These are phyloP conservation scores for Phocoena phocoena DNA, from an alignment of 2,113 vertebrate genomes.

Conservation along the genomic window DNA sequence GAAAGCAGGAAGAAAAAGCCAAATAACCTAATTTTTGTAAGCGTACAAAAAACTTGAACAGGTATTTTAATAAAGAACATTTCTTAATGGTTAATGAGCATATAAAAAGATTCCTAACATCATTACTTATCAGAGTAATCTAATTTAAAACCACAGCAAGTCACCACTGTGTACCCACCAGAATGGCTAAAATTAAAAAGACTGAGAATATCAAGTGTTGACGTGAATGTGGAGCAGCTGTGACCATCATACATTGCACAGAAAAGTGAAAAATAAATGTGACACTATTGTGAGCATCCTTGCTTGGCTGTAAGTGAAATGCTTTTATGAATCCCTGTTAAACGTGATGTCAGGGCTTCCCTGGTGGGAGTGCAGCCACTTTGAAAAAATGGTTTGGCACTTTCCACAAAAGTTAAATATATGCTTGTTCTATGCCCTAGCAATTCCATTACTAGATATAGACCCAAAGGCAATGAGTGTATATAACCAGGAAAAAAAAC, in stretches of 20 bases:
- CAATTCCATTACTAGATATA: neutral
- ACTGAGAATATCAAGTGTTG: neutral
- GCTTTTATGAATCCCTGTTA: no score
- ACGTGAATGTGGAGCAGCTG: neutral
- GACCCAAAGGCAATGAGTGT: neutral
- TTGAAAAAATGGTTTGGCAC: neutral
- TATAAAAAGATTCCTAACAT: neutral
- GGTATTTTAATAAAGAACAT: neutral
- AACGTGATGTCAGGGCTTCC: no score
- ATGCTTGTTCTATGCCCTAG: neutral
- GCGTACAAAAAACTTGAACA: neutral
- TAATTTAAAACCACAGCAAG: neutral
- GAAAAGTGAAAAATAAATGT: no score
- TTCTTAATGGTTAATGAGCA: neutral
- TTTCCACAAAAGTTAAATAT: neutral
- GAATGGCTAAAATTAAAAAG: neutral
- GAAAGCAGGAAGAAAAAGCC: neutral
- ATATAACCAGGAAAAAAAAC: neutral
- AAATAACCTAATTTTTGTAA: conserved; percentile 2
- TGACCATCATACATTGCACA: neutral
- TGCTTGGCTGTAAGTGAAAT: no score
- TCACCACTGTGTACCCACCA: neutral
- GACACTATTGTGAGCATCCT: no score
- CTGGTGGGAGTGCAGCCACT: neutral
- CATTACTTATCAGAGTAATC: neutral